Evolutionary conservation across 1,140 invertebrate genomes (phyloP), one percentile per base, ranked within the genome.

Genomic region (Camponotus pennsylvanicus): DNA sequence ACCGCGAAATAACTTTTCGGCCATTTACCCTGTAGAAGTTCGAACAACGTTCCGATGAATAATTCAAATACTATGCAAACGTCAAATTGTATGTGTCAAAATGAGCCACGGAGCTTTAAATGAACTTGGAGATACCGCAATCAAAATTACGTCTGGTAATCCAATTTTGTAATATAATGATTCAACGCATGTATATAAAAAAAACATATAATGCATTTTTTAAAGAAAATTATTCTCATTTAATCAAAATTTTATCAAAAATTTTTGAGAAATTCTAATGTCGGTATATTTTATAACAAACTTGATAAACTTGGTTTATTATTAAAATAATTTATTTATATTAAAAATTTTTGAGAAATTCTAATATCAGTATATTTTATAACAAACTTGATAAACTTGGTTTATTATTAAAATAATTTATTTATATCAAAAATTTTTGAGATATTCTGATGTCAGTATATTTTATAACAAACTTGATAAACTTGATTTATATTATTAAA

Each of bases 11-110:
- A 57, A 59, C 37, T 57, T 70, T 80, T 37, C 42, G 21, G n/a
- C 3, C 21, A 18, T 70, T 71, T 18, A 69, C 34, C 8, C 21
- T 40, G 49, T 21, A n/a, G 6, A 80, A 80, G 8, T 80, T 80
- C 3, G 45, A 69, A 80, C 67, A 79, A 69, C 9, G 18, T 15
- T 27, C 4, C n/a, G 32, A 40, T 69, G 66, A 34, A 70, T 80
- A 71, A 80, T 80, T 80, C 21, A 40, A 21, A 42, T 27, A 57
- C n/a, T 57, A 52, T 34, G 45, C 64, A 18, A 80, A 80, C 15
- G 66, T 71, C 11, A 40, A 57, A 32, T 80, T 70, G 13, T 40
- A 9, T 70, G 18, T 32, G 52, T 57, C 49, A 34, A 37, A 80
- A 55, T 69, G 40, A 71, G 32, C 40, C 34, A 21, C 15, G 11